Base-by-base conservation (phyloP, 2,797 vertebrate genomes). In the Mormyrus hasselquistii region DNA sequence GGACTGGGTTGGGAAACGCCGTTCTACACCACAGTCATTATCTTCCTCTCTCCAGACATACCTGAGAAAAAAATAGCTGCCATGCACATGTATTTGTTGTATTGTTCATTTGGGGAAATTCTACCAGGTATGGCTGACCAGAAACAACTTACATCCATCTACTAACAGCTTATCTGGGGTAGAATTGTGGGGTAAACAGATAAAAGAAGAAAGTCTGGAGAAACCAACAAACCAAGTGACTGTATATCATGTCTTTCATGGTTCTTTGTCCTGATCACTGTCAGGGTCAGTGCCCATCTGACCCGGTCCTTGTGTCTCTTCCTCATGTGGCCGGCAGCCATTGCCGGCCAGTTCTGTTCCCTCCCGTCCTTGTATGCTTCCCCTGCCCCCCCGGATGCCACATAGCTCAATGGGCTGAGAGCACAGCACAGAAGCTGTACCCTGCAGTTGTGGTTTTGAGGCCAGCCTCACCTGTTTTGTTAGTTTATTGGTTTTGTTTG, bases 181-280 rank as follows among this genome's bases (percentile, higher is more conserved):
- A 59, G 7, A 6, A 59, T 59, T 59, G 4, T 22, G 2, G 19
- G n/a, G 4, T 59, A 59, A 59, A 59, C 57, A 59, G n/a, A 59
- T 59, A 16, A 59, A 59, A 59, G 55, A 87, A 87, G 62, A 62
- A 87, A 14, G 59, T 57, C 25, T 59, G 38, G 55, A 50, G 29
- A 62, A 38, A 34, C 29, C 29, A 34, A 34, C 29, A 34, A 34
- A 34, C 29, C 29, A 34, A 34, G 29, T 34, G 29, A 34, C 57
- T 59, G 55, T 57, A 59, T 59, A 22, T 8, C n/a, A 59, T 59
- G 57, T 22, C 57, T 59, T 59, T 59, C n/a, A 22, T 59, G n/a
- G 50, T 86, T 86, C 84, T 86, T 86, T 41, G 50, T 86, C 52
- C 84, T 38, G 52, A 57, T 57, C 55, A n/a, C 55, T 57, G 55